phyloP scores from a whole-genome alignment of 2,797 vertebrate species.

The Sebastiscus albofasciatus region DNA sequence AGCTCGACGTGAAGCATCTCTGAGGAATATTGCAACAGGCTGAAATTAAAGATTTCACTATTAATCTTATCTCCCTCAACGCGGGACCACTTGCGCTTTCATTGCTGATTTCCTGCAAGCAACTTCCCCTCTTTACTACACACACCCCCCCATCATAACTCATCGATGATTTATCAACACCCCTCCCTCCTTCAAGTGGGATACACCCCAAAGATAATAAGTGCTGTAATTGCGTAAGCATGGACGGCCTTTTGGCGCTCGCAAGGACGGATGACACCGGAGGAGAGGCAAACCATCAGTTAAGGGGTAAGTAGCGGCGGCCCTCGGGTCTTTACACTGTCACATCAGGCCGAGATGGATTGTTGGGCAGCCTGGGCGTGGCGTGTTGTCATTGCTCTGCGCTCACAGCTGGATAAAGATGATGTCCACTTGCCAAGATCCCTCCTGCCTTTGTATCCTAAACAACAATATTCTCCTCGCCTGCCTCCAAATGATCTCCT shows the following conservation, averaged over 20 bases:
- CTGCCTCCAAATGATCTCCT: constrained; percentile 10
- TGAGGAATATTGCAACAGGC: constrained; percentile 14
- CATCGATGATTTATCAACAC: constrained; percentile 55
- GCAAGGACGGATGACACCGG: constrained; percentile 28
- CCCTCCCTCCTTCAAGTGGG: constrained; percentile 29
- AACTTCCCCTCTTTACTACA: constrained; percentile 8
- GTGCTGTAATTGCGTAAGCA: constrained; percentile 24
- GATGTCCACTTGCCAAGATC: constrained; percentile 29
- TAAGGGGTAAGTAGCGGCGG: constrained; percentile 1
- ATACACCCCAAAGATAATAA: constrained; percentile 43
- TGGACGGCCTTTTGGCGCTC: constrained; percentile 2
- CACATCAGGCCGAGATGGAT: constrained; percentile 43
- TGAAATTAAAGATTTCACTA: constrained; percentile 4
- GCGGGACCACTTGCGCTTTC: constrained; percentile 4
- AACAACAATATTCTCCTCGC: constrained; percentile 6
- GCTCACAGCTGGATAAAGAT: constrained; percentile 47
- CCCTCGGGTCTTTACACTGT: constrained; percentile 20
- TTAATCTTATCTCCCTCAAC: constrained; percentile 28
- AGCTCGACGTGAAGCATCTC: constrained; percentile 12
- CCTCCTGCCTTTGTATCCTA: constrained; percentile 23
- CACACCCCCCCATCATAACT: constrained; percentile 1
- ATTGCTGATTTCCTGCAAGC: constrained; percentile 41
- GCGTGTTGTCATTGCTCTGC: constrained; percentile 29
- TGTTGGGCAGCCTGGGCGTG: constrained; percentile 26
- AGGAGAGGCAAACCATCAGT: constrained; percentile 20